Base-by-base conservation (phyloP, 2,888 invertebrate genomes). In the Pachydiplax longipennis region DNA sequence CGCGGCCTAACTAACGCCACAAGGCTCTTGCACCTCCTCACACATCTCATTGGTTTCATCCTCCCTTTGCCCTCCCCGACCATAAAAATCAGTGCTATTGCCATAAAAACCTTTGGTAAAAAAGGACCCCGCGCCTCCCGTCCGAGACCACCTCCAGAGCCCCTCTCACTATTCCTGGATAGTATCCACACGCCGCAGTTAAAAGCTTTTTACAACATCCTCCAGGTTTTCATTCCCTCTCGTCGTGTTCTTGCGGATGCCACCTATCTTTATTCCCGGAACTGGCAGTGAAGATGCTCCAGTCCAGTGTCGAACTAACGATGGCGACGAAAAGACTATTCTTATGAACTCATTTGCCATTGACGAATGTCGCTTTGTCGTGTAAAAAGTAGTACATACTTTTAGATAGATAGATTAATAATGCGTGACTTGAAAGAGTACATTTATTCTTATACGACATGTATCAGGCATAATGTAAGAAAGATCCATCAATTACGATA, bases 131-230 rank as follows among this genome's bases (percentile, higher is more conserved):
- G 53, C 83, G 83, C 25, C 53, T 13, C 83, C 35, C 58, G 13
- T 25, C 58, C 83, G 37, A 37, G 87, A 87, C 87, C 87, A 87
- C 61, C 87, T 87, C 87, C 87, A 65, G 31, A 65, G 87, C 44
- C 22, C n/a, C 87, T 37, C 87, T 87, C 87, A 87, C 87, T 87
- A 87, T 87, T 87, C 87, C 87, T 87, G 87, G 87, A 87, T 87
- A 87, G 87, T 37, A 61, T 87, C 87, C 61, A 61, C 87, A 61
- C 87, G 37, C 37, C 73, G 87, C 87, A 53, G 87, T 87, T 87
- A 87, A 87, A 87, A 87, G 87, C 87, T 61, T 87, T 87, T 87
- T 87, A 87, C 87, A 87, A 87, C 87, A 87, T 87, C 87, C 87
- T 87, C 61, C 87, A 37, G 35, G 22, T 35, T 87, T 87, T 10